Conservation (phyloP, 1,140 invertebrate species). For the Drosophila guanche region DNA sequence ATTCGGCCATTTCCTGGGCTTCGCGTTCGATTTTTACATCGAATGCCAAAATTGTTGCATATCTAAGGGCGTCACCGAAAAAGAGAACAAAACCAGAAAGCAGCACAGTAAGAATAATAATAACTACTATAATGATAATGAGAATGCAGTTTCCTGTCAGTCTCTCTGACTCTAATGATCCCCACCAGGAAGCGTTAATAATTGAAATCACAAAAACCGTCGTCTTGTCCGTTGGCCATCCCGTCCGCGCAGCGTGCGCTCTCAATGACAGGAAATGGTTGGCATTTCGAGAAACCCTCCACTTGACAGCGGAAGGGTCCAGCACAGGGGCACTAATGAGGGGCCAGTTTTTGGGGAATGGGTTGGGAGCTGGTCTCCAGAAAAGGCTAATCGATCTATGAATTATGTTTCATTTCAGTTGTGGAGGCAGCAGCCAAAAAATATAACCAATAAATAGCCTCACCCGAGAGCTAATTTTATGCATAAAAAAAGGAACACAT, state of each 20-base stretch:
- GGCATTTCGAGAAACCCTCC: slow-evolving; percentile 51
- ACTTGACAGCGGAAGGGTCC: slow-evolving; percentile 30
- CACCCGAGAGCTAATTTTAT: slow-evolving; percentile 20
- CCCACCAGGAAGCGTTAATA: slow-evolving; percentile 70
- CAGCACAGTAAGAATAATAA: slow-evolving; percentile 42
- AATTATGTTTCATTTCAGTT: slow-evolving; percentile 21
- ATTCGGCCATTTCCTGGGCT: slow-evolving; percentile 98
- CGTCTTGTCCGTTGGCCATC: neutral
- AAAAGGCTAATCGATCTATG: slow-evolving; percentile 23
- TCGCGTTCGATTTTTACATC: slow-evolving; percentile 99
- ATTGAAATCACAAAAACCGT: slow-evolving; percentile 60
- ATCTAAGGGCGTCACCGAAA: slow-evolving; percentile 85
- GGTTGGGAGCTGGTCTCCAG: slow-evolving; percentile 6
- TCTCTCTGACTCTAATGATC: slow-evolving; percentile 57
- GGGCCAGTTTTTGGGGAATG: slow-evolving; percentile 21
- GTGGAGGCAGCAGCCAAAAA: neutral
- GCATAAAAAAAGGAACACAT: slow-evolving; percentile 57
- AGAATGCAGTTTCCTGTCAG: slow-evolving; percentile 2
- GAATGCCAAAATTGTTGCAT: slow-evolving; percentile 99
- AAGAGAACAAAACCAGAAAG: slow-evolving; percentile 1
- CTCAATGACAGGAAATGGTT: slow-evolving; percentile 73
- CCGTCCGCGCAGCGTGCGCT: slow-evolving; percentile 30
- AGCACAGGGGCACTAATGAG: slow-evolving; percentile 37
- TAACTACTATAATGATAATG: slow-evolving; percentile 54
- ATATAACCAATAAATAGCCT: slow-evolving; percentile 33